phyloP scores from a whole-genome alignment of 2,888 invertebrate species.

The Melikaiella ostensackeni region DNA sequence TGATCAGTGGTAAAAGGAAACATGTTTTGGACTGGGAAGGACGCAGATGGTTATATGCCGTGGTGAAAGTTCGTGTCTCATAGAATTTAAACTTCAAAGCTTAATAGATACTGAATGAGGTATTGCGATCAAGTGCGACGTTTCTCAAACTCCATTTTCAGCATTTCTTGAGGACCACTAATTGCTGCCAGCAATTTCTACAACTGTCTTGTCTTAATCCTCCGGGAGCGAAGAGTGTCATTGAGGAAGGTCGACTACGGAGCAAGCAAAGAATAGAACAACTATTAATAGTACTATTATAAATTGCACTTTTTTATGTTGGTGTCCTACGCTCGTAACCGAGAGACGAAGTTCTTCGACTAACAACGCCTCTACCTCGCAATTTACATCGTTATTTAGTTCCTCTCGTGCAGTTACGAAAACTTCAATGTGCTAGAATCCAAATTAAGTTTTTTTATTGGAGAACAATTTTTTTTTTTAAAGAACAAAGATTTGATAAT shows the following conservation, averaged over 20 bases:
- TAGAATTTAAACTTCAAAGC: background rate
- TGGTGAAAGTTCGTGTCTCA: background rate
- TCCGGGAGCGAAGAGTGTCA: background rate
- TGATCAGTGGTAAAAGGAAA: background rate
- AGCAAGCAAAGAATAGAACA: background rate
- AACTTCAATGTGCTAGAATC: background rate
- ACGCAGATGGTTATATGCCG: background rate
- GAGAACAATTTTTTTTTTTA: too few species aligned
- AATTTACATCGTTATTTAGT: constrained; percentile 6
- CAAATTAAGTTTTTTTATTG: too few species aligned
- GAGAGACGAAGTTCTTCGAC: constrained; percentile 3
- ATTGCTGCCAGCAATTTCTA: constrained; percentile 9
- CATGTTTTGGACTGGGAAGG: background rate
- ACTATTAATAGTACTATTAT: constrained; percentile 35
- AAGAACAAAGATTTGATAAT: too few species aligned
- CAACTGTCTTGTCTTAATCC: background rate
- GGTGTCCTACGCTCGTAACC: constrained; percentile 11
- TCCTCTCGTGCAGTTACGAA: background rate
- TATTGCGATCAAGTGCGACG: background rate
- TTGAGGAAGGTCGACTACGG: background rate
- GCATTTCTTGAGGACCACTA: constrained; percentile 17
- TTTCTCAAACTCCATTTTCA: background rate
- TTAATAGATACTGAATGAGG: background rate
- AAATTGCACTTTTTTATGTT: background rate
- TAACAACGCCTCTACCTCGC: background rate